phyloP scores from a whole-genome alignment of 2,888 invertebrate species.

The Dryomyza anilis region DNA sequence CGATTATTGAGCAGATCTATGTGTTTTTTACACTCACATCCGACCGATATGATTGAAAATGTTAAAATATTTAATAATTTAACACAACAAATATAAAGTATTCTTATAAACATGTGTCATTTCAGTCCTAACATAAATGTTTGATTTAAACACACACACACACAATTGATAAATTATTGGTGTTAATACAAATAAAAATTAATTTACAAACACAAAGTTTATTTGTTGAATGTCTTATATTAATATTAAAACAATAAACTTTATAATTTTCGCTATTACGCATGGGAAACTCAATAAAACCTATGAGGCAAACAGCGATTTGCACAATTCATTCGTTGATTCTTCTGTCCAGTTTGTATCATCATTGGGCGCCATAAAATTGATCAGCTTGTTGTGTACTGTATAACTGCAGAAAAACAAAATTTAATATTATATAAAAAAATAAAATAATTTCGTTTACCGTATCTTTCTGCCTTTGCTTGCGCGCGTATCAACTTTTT shows the following conservation, averaged over 20 bases:
- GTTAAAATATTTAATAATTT: constrained; percentile 19
- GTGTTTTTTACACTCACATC: constrained; percentile 25
- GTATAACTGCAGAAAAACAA: constrained; percentile 64
- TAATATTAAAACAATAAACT: background rate
- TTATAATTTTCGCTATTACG: background rate
- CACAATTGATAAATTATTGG: constrained; percentile 18
- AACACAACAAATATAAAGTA: constrained; percentile 11
- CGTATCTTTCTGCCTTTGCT: constrained; percentile 92
- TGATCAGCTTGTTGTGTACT: constrained; percentile 83
- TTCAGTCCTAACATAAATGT: constrained; percentile 15
- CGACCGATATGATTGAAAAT: constrained; percentile 7
- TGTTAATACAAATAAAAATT: constrained; percentile 14
- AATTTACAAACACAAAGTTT: too few species aligned
- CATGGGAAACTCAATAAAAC: background rate
- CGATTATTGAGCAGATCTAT: constrained; percentile 8
- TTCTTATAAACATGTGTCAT: constrained; percentile 14
- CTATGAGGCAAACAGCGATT: constrained; percentile 73
- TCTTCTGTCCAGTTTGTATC: constrained; percentile 74
- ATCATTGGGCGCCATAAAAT: constrained; percentile 86
- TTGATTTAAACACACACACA: constrained; percentile 3
- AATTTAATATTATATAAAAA: too few species aligned
- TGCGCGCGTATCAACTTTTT: constrained; percentile 89
- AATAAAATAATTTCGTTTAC: constrained; percentile 37
- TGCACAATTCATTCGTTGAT: constrained; percentile 79
- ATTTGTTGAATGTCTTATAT: background rate